Evolutionary conservation across 2,797 vertebrate species (phyloP).

Genomic region (Peromyscus aztecus): DNA sequence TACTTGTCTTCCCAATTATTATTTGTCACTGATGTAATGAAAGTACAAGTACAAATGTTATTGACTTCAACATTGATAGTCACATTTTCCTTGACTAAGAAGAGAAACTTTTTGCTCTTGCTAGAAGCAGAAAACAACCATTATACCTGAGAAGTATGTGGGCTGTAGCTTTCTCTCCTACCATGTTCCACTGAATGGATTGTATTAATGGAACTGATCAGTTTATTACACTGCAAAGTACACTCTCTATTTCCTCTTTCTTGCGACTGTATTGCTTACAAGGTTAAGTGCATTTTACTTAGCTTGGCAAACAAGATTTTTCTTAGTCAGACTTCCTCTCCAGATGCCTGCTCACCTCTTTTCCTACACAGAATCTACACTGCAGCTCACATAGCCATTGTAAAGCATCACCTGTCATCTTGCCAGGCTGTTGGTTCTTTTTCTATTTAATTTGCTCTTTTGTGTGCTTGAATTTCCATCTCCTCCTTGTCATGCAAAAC

Average conservation of each 20-base stretch:
- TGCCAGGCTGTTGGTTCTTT: neutral
- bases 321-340: conserved; percentile 11
- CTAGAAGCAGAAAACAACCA: neutral
- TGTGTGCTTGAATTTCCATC: neutral
- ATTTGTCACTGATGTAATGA: neutral
- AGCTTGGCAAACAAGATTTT: neutral
- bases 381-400: neutral
- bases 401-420: neutral
- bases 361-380: neutral
- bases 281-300: conserved; percentile 28
- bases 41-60: conserved; percentile 9
- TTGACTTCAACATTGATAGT: conserved; percentile 50
- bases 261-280: neutral
- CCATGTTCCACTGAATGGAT: neutral
- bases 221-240: conserved; percentile 22
- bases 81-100: neutral
- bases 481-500: neutral
- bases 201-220: neutral
- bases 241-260: neutral
- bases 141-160: neutral
- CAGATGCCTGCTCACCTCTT: neutral
- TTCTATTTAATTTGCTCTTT: neutral
- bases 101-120: conserved; percentile 27
- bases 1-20: neutral
- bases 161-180: neutral